Evolutionary conservation across 2,888 invertebrate genomes (phyloP).

Genomic region (Lysandra bellargus): DNA sequence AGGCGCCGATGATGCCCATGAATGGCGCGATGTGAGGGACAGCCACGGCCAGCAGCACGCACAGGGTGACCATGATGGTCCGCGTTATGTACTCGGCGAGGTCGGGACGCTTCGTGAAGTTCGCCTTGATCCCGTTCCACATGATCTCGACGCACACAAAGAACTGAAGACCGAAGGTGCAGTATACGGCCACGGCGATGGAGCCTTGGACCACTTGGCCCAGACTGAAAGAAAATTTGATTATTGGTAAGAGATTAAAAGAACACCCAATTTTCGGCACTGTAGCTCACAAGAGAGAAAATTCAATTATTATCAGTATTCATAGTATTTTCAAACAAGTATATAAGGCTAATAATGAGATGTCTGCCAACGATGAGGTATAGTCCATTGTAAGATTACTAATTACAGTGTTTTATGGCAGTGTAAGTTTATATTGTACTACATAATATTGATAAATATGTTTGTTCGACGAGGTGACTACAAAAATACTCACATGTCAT

Average conservation of each 20-base stretch:
- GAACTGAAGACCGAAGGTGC: slow-evolving; percentile 97
- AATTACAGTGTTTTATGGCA: too few species aligned
- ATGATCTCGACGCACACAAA: slow-evolving; percentile 97
- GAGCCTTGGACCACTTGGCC: slow-evolving; percentile 92
- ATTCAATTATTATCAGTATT: neutral
- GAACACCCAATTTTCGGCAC: neutral
- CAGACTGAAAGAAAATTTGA: slow-evolving; percentile 72
- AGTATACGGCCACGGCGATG: slow-evolving; percentile 94
- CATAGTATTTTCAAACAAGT: neutral
- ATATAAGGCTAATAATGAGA: neutral
- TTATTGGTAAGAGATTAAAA: neutral
- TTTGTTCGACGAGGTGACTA: neutral
- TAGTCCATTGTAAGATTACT: too few species aligned
- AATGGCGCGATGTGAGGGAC: slow-evolving; percentile 94
- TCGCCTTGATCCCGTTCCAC: slow-evolving; percentile 90
- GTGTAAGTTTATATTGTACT: too few species aligned
- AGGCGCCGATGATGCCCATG: slow-evolving; percentile 95
- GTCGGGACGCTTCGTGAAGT: slow-evolving; percentile 83
- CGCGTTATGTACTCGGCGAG: slow-evolving; percentile 88
- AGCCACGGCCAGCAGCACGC: slow-evolving; percentile 89
- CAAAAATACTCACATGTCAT: slow-evolving; percentile 49
- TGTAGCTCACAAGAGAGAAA: neutral
- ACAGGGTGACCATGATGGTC: slow-evolving; percentile 83
- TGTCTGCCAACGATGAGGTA: neutral
- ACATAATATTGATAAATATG: neutral